Conservation (phyloP, 2,888 invertebrate genomes). For the Nephrotoma guestfalica region DNA sequence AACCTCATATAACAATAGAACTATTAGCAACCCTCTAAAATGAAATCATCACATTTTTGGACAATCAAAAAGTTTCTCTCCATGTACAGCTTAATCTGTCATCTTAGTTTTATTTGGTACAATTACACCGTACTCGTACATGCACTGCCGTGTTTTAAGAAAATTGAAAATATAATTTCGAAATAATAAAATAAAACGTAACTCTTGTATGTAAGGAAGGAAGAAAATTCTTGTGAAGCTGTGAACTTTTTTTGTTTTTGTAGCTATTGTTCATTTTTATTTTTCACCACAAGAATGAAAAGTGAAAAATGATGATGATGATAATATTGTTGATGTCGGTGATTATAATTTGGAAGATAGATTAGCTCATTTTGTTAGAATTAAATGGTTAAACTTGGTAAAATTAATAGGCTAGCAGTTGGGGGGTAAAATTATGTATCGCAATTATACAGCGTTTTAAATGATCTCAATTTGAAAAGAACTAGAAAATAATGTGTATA, state of each 20-base stretch:
- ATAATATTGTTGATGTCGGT: background rate
- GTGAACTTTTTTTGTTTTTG: background rate
- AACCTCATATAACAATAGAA: no score
- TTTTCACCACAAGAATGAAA: background rate
- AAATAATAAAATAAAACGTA: background rate
- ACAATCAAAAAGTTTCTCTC: background rate
- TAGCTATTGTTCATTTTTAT: background rate
- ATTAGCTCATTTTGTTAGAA: background rate
- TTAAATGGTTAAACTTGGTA: background rate
- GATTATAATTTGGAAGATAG: background rate
- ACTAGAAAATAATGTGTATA: background rate
- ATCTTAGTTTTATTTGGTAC: background rate
- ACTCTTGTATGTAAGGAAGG: background rate
- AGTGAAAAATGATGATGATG: background rate
- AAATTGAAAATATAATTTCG: background rate
- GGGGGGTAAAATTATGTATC: background rate
- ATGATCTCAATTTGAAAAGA: background rate
- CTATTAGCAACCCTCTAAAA: background rate
- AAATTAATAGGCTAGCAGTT: background rate
- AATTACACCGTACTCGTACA: background rate
- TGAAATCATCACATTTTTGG: background rate
- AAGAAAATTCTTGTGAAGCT: background rate
- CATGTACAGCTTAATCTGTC: background rate
- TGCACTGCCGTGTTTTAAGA: background rate
- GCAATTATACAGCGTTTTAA: background rate